phyloP scores from a whole-genome alignment of 2,888 invertebrate genomes.

The Leptinotarsa rubiginosa region DNA sequence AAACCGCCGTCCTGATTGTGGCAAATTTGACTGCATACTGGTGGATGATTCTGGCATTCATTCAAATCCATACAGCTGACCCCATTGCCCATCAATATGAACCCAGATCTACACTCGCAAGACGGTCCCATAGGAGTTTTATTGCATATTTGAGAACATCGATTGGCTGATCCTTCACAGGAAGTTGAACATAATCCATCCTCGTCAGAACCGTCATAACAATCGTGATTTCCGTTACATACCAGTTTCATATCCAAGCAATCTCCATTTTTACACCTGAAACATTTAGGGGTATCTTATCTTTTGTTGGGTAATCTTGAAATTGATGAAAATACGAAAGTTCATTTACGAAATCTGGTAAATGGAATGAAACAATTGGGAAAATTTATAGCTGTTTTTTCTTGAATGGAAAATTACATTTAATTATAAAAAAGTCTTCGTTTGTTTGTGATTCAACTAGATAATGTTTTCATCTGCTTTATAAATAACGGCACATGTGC shows the following conservation, averaged over 20 bases:
- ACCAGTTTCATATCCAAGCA: slow-evolving; percentile 75
- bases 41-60: slow-evolving; percentile 73
- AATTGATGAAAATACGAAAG: no score
- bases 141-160: slow-evolving; percentile 72
- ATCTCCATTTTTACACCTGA: slow-evolving; percentile 71
- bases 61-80: slow-evolving; percentile 76
- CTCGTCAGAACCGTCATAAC: slow-evolving; percentile 79
- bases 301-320: no score
- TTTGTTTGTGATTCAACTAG: no score
- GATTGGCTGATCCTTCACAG: slow-evolving; percentile 63
- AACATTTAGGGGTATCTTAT: slow-evolving; percentile 9
- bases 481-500: no score
- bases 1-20: slow-evolving; percentile 70
- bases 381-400: slow-evolving; percentile 11
- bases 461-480: no score
- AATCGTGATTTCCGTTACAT: slow-evolving; percentile 75
- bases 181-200: slow-evolving; percentile 71
- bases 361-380: not conserved
- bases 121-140: slow-evolving; percentile 75
- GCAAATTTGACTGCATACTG: slow-evolving; percentile 77
- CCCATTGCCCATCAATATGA: slow-evolving; percentile 68
- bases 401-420: no score
- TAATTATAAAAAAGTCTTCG: no score
- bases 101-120: slow-evolving; percentile 76
- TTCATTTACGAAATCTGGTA: no score